Evolutionary conservation across 2,888 invertebrate genomes (phyloP), one percentile per base, ranked within the genome.

Genomic region (Metopia argyrocephala): DNA sequence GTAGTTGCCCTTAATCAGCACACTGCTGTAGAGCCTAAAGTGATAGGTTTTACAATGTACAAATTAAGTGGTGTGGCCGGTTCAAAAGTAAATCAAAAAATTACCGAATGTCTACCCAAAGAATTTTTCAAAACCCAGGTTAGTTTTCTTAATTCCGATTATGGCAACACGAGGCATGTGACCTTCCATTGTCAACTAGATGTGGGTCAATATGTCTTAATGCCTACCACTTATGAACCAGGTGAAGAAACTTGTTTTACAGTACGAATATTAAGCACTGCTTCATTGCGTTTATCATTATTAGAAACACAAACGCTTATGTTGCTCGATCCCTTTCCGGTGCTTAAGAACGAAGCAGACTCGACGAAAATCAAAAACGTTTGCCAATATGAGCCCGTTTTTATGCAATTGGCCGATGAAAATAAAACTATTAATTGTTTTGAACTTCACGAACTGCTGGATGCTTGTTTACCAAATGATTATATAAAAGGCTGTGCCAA

Each of bases 401-500:
- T 97, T 88, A 91, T 97, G 78, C 96, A 97, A 87, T 90, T 97
- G 82, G 97, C 97, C 0, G 97, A 97, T 88, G 97, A 97, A 87
- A 96, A 97, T 87, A 91, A 90, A 85, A 96, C 97, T 0, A 96
- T 97, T 27, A 96, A 97, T 86, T 95, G 96, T 3, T 97, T 97
- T 87, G 97, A 97, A 89, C 91, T 97, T 5, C 97, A 97, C 89
- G 97, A 97, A 88, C 91, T 97, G 20, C 90, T 97, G 28, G 97
- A 97, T 86, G 96, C 96, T 1, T 97, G 97, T 89, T 92, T 97
- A 75, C 97, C 97, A 0, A 97, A 97, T 88, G 97, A 97, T 91
- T 97, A 97, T 86, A 97, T 97, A 84, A 97, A 97, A 88, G 97
- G 97, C 85, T 97, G 97, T 89, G 97, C 97, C 1, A 96, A 96